These are phyloP conservation scores for Chondrilla cf. caribensis DNA, from an alignment of 37 sponge, comb jelly and placozoan species.

Conservation along the genomic window DNA sequence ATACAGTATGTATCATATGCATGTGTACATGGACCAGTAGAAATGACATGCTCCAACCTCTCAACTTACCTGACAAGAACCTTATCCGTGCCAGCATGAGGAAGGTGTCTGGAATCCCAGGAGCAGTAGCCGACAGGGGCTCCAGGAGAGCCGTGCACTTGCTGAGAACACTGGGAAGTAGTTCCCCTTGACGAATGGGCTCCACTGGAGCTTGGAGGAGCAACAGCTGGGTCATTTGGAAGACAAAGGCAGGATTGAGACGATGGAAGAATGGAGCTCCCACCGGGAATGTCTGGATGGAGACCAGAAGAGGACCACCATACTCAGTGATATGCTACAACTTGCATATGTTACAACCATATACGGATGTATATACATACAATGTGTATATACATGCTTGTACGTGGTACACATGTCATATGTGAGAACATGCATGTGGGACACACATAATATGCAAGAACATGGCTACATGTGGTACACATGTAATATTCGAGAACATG, in stretches of 20 bases:
- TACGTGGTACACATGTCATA: too few relatives aligned
- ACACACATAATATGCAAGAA: too few relatives aligned
- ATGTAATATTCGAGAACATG: too few relatives aligned
- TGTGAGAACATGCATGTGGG: too few relatives aligned
- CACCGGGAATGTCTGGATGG: constrained; percentile 62
- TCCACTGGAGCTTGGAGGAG: constrained; percentile 70
- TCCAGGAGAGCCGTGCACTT: constrained; percentile 54
- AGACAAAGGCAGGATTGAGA: constrained; percentile 77
- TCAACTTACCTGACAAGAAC: constrained; percentile 74
- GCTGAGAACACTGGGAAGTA: constrained; percentile 28
- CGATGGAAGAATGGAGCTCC: constrained; percentile 67
- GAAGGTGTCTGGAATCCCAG: constrained; percentile 59
- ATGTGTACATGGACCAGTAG: constrained; percentile 27
- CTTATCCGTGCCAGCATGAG: constrained; percentile 84
- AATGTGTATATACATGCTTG: too few relatives aligned
- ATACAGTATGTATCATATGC: neutral
- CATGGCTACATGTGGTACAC: too few relatives aligned
- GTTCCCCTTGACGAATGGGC: constrained; percentile 30
- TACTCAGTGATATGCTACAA: too few relatives aligned
- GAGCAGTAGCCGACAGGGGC: constrained; percentile 64
- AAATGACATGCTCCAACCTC: neutral
- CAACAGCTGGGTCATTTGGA: constrained; percentile 50
- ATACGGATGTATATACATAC: too few relatives aligned
- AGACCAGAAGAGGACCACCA: neutral
- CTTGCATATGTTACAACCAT: too few relatives aligned